These are phyloP conservation scores for Dyspetes luteomarginatus DNA, from an alignment of 2,888 invertebrate species.

Conservation along the genomic window DNA sequence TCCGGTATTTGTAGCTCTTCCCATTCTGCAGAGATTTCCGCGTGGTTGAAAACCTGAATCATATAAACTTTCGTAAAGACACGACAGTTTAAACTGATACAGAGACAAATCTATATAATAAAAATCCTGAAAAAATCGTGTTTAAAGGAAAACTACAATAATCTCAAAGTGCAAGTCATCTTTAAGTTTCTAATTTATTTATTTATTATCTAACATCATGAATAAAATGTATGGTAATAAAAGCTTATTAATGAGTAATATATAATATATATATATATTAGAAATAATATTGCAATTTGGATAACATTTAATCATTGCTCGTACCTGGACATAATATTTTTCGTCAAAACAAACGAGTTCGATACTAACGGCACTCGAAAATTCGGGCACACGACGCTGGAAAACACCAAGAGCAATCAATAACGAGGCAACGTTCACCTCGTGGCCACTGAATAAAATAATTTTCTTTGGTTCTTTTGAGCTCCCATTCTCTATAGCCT, in stretches of 20 bases:
- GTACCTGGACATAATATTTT: slow-evolving; percentile 84
- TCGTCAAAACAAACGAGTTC: slow-evolving; percentile 83
- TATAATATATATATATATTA: too few species aligned
- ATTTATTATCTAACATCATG: background rate
- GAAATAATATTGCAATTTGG: too few species aligned
- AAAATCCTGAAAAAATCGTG: too few species aligned
- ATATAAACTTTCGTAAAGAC: slow-evolving; percentile 52
- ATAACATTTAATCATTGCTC: slow-evolving; percentile 69
- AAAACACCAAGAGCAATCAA: slow-evolving; percentile 85
- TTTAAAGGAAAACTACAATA: too few species aligned
- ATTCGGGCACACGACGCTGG: slow-evolving; percentile 85
- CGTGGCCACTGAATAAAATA: slow-evolving; percentile 86
- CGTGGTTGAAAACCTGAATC: slow-evolving; percentile 84
- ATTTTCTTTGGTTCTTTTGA: slow-evolving; percentile 82
- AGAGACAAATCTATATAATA: too few species aligned
- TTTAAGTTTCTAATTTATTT: too few species aligned
- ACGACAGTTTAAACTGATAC: too few species aligned
- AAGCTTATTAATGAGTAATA: too few species aligned
- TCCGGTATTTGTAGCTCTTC: slow-evolving; percentile 83
- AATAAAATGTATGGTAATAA: too few species aligned
- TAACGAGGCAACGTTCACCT: slow-evolving; percentile 87
- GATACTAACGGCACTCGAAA: slow-evolving; percentile 85
- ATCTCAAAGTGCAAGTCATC: too few species aligned
- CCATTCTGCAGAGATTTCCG: slow-evolving; percentile 82
- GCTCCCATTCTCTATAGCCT: slow-evolving; percentile 75